These are phyloP conservation scores for Australoheros facetus DNA, from an alignment of 2,797 vertebrate genomes.

Conservation along the genomic window DNA sequence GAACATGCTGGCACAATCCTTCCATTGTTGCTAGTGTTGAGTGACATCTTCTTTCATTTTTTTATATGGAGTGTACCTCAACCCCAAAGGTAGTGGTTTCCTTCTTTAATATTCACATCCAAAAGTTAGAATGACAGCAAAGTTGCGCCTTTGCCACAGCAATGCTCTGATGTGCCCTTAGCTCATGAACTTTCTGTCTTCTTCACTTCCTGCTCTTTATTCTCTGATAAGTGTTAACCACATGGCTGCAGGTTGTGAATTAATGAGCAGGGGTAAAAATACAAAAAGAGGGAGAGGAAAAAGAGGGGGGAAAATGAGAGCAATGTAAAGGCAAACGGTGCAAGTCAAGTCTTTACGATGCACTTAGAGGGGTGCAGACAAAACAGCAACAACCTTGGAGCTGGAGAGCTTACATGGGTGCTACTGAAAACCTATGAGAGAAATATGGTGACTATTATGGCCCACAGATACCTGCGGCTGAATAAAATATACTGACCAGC, in stretches of 20 bases:
- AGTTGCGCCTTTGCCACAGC: background rate
- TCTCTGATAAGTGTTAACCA: constrained; percentile 6
- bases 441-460: constrained; percentile 54
- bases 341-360: constrained; percentile 43
- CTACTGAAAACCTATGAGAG: constrained; percentile 36
- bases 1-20: background rate
- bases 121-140: background rate
- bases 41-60: background rate
- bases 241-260: constrained; percentile 64
- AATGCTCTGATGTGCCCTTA: background rate
- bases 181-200: constrained; percentile 29
- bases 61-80: background rate
- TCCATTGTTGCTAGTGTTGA: background rate
- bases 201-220: constrained; percentile 26
- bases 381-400: constrained; percentile 53
- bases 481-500: constrained; percentile 38
- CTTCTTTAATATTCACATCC: background rate
- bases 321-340: constrained; percentile 31
- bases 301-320: background rate
- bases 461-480: constrained; percentile 41
- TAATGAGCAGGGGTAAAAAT: constrained; percentile 53
- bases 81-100: background rate
- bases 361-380: constrained; percentile 30
- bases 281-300: background rate
- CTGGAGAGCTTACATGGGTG: constrained; percentile 28